A percentile compares a stretch with the other conserved stretches of the same genome.
Conservation (phyloP, 2,888 invertebrate genomes). For the Hanleya hanleyi region DNA sequence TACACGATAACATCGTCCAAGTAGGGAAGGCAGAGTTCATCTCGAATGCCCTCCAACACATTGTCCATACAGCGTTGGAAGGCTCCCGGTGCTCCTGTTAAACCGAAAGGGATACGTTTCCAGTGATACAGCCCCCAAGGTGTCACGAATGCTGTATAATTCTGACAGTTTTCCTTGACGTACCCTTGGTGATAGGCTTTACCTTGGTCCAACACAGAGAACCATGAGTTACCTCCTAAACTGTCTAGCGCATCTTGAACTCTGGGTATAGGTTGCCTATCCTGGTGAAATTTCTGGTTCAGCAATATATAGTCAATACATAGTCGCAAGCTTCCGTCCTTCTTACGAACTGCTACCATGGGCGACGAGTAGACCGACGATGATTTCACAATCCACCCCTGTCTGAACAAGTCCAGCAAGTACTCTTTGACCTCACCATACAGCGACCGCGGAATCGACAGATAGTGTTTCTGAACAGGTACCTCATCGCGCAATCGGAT, state of each 20-base stretch:
- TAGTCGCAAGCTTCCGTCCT: slow-evolving; percentile 5
- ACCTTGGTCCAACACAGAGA: slow-evolving; percentile 8
- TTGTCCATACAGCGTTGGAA: slow-evolving; percentile 6
- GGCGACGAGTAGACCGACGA: too few relatives aligned
- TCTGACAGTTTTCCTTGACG: background rate
- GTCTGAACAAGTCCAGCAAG: background rate
- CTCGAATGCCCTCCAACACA: background rate
- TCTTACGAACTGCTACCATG: slow-evolving; percentile 2
- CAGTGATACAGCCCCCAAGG: slow-evolving; percentile 10
- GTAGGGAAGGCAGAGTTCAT: slow-evolving; percentile 8
- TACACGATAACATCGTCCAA: slow-evolving; percentile 6
- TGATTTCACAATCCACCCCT: background rate
- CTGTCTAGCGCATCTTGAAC: slow-evolving; percentile 1
- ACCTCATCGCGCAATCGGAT: background rate
- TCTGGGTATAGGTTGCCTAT: background rate
- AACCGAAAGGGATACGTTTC: background rate
- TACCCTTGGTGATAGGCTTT: slow-evolving; percentile 4
- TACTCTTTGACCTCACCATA: slow-evolving; percentile 15
- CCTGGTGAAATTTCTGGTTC: background rate
- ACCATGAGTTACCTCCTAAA: slow-evolving; percentile 6
- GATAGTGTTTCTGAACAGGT: slow-evolving; percentile 1
- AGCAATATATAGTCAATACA: slow-evolving; percentile 1
- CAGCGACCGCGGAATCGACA: background rate
- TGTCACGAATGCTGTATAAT: slow-evolving; percentile 3
- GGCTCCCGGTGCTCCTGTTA: slow-evolving; percentile 7